A percentile compares a stretch with the other conserved stretches of the same genome.
Conservation (phyloP, 2,888 invertebrate species). For the Biston betularia region DNA sequence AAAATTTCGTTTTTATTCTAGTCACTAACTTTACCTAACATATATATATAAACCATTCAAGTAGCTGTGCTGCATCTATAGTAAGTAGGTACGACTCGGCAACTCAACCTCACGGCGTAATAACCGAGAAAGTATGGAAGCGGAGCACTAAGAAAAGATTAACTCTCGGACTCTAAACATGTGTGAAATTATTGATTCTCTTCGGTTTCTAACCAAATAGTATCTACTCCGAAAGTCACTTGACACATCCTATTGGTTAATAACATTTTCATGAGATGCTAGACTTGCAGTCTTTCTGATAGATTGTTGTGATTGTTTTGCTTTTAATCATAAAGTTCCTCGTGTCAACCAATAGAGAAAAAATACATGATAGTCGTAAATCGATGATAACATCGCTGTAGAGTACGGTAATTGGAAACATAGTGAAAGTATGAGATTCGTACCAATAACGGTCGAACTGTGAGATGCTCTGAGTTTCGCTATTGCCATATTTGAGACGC, state of each 20-base stretch:
- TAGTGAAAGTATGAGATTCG: constrained; percentile 45
- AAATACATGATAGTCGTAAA: constrained; percentile 2
- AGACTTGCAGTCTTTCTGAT: too few relatives aligned
- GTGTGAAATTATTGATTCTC: too few relatives aligned
- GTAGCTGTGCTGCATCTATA: background rate
- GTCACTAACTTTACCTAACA: too few relatives aligned
- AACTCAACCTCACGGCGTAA: background rate
- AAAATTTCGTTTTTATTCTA: too few relatives aligned
- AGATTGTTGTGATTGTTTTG: background rate
- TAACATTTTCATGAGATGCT: too few relatives aligned
- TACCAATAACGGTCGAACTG: constrained; percentile 37
- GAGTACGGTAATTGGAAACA: constrained; percentile 44
- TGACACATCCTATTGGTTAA: too few relatives aligned
- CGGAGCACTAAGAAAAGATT: background rate
- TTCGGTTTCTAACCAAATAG: too few relatives aligned
- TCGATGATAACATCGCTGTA: constrained; percentile 42
- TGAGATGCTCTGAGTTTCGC: constrained; percentile 30
- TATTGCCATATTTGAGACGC: constrained; percentile 41
- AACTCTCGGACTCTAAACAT: background rate
- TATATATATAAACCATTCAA: too few relatives aligned
- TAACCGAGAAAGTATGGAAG: constrained; percentile 2
- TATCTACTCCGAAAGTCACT: too few relatives aligned
- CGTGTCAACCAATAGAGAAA: constrained; percentile 12
- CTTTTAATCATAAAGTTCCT: background rate
- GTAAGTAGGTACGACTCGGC: background rate